These are phyloP conservation scores for Drosophila sp. DNA, from an alignment of 1,140 invertebrate genomes.

Conservation along the genomic window DNA sequence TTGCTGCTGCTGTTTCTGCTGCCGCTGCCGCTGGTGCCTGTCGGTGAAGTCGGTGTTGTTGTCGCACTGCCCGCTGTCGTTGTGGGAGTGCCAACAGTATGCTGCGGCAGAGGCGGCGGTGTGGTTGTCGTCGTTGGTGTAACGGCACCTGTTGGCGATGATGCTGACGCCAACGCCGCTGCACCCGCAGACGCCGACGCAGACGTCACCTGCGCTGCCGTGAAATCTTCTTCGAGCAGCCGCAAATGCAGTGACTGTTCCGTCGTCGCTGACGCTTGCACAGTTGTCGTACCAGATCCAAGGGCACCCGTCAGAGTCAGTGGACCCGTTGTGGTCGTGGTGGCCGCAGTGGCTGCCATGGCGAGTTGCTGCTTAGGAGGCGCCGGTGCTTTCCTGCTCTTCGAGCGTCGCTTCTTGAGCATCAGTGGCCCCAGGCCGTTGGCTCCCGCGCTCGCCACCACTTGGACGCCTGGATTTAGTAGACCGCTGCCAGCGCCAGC, in stretches of 20 bases:
- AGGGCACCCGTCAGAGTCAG: slow-evolving; percentile 40
- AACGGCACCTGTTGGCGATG: slow-evolving; percentile 40
- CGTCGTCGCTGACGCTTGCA: slow-evolving; percentile 60
- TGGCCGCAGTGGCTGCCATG: slow-evolving; percentile 43
- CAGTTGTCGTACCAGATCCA: slow-evolving; percentile 70
- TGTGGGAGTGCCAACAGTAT: slow-evolving; percentile 13
- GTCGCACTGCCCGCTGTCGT: neutral
- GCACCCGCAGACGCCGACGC: slow-evolving; percentile 22
- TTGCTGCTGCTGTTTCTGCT: slow-evolving; percentile 50
- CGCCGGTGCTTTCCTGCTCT: slow-evolving; percentile 87
- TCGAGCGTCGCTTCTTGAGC: slow-evolving; percentile 88
- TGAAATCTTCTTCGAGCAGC: slow-evolving; percentile 75
- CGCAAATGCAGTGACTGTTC: slow-evolving; percentile 67
- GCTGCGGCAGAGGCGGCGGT: neutral
- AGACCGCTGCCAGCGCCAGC: slow-evolving; percentile 76
- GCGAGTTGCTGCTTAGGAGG: slow-evolving; percentile 84
- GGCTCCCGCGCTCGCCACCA: slow-evolving; percentile 84
- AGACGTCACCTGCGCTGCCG: slow-evolving; percentile 41
- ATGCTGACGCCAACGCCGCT: slow-evolving; percentile 20
- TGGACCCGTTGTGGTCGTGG: slow-evolving; percentile 37
- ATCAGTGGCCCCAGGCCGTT: slow-evolving; percentile 87
- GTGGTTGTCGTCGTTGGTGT: slow-evolving; percentile 36
- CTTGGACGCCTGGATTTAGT: slow-evolving; percentile 81
- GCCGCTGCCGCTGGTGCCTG: slow-evolving; percentile 15
- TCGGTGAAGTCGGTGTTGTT: neutral